Evolutionary conservation across 2,888 invertebrate species (phyloP), one percentile per base, ranked within the genome.

Genomic region (Philaethria dido): DNA sequence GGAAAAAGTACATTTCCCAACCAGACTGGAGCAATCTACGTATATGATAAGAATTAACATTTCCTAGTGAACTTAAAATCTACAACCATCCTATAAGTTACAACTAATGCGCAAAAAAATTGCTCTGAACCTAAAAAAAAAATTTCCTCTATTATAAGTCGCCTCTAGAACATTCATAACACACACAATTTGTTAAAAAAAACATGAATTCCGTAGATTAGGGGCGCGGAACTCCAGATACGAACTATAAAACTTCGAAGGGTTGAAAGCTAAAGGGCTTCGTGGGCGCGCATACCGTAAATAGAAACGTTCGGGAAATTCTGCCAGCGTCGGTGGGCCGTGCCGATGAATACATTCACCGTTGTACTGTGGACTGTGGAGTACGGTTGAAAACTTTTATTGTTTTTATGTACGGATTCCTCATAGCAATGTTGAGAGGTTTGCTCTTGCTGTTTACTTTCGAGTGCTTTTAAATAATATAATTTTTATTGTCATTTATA

Each of bases 271-370:
- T 52, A 29, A 54, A 45, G 42, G 52, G 54, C 48, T 62, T 59
- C 68, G 68, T 68, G 66, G 29, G 25, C 36, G 33, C 55, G 68
- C 68, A 63, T 65, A 70, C 45, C 68, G 60, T 50, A 64, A 66
- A 65, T 63, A 63, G 63, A 55, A 63, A 47, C 52, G 52, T 48
- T 18, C 29, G 18, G 63, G 33, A 48, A 60, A 66, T 64, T 68
- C 66, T 14, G 62, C 54, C 44, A n/a, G 57, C 62, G 62, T 68
- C 48, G 55, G 33, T 45, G 6, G 45, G 14, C 52, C 64, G 39
- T 59, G 52, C 33, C 2, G 9, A 68, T 47, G 47, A 62, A 65
- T 65, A 60, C 42, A 67, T 59, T 62, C 33, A 18, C 36, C 18
- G 25, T 29, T 36, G 11, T 9, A n/a, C 16, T 44, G 16, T 36